Percentiles rank a stretch among this genome's conserved stretches.
phyloP scores from a whole-genome alignment of 1,140 invertebrate species.

The Dysdera silvatica region DNA sequence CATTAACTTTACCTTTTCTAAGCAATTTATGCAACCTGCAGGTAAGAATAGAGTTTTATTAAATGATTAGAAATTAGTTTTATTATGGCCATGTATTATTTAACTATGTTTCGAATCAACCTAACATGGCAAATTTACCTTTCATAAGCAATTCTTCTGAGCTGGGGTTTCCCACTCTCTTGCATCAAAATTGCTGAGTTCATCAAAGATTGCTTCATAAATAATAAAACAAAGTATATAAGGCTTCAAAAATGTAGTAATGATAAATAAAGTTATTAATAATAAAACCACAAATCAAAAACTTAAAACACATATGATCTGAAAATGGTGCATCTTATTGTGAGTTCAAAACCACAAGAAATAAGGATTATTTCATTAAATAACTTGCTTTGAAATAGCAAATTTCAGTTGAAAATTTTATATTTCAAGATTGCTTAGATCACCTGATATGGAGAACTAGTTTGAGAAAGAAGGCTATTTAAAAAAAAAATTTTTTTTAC shows the following conservation, averaged over 20 bases:
- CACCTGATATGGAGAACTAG: no score
- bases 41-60: neutral
- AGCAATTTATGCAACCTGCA: constrained; percentile 65
- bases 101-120: neutral
- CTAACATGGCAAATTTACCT: constrained; percentile 9
- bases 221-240: constrained; percentile 10
- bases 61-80: neutral
- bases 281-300: neutral
- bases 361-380: neutral
- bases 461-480: no score
- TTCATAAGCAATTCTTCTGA: constrained; percentile 35
- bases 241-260: no score
- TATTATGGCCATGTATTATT: neutral
- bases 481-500: no score
- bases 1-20: constrained; percentile 62
- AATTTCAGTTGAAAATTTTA: neutral
- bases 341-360: neutral
- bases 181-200: constrained; percentile 93
- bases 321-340: no score
- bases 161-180: constrained; percentile 40
- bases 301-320: no score
- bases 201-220: constrained; percentile 72
- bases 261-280: constrained; percentile 7
- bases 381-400: neutral
- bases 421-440: no score